Evolutionary conservation across 2,113 vertebrate genomes (phyloP).

Genomic region (Atlantisia rogersi): DNA sequence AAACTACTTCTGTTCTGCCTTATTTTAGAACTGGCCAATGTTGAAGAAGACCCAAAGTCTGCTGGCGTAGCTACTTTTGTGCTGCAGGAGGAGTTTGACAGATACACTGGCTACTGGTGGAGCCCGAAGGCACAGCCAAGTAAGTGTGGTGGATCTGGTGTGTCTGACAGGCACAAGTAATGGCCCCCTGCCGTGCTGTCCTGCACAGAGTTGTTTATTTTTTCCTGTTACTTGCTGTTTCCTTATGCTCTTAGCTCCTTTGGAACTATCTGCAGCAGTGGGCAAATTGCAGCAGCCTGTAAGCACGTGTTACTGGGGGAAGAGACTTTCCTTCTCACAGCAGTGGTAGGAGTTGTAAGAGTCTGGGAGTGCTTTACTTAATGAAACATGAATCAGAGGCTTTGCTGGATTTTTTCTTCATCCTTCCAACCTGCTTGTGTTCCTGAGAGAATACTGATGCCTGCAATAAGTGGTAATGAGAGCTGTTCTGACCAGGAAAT

Average conservation of each 20-base stretch:
- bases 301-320: not conserved
- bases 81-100: conserved; percentile 85
- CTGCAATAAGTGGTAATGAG: not conserved
- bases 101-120: conserved; percentile 87
- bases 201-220: not conserved
- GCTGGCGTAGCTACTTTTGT: conserved; percentile 85
- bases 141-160: conserved; percentile 35
- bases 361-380: not conserved
- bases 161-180: not conserved
- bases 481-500: conserved; percentile 32
- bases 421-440: not conserved
- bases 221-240: not conserved
- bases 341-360: not conserved
- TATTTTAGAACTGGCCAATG: conserved; percentile 75
- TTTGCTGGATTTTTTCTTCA: not conserved
- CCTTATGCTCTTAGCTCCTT: not conserved
- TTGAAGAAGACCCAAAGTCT: conserved; percentile 82
- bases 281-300: not conserved
- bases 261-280: not conserved
- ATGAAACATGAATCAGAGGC: not conserved
- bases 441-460: not conserved
- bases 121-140: conserved; percentile 77
- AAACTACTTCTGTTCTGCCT: conserved; percentile 5
- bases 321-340: not conserved
- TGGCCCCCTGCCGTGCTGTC: not conserved